A percentile compares a stretch with the other conserved stretches of the same genome.
Conservation (phyloP, 2,888 invertebrate genomes). For the Drosophila macrothrix region DNA sequence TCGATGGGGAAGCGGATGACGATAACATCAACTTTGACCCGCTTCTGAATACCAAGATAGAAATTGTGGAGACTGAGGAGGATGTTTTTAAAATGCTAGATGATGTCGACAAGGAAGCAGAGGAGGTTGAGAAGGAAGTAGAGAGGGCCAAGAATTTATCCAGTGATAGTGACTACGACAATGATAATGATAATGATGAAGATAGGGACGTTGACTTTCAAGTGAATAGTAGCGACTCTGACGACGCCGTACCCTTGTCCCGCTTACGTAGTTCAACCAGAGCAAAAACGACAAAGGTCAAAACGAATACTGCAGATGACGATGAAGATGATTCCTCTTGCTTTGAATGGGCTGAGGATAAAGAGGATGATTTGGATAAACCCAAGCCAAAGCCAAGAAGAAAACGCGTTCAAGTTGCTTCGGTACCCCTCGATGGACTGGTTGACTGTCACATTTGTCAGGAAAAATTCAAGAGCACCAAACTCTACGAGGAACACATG, state of each 20-base stretch:
- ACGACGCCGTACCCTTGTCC: slow-evolving; percentile 75
- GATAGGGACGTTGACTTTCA: slow-evolving; percentile 67
- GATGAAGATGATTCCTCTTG: slow-evolving; percentile 39
- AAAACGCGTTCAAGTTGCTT: slow-evolving; percentile 56
- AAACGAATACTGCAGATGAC: slow-evolving; percentile 34
- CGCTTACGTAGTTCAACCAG: slow-evolving; percentile 28
- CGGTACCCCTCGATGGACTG: slow-evolving; percentile 55
- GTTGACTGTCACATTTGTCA: slow-evolving; percentile 82
- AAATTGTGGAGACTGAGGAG: slow-evolving; percentile 77
- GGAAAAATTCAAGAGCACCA: slow-evolving; percentile 74
- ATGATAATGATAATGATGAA: slow-evolving; percentile 55
- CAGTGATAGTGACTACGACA: slow-evolving; percentile 4
- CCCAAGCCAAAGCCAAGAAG: slow-evolving; percentile 57
- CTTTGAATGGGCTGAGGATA: slow-evolving; percentile 46
- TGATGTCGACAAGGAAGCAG: slow-evolving; percentile 69
- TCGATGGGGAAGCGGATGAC: slow-evolving; percentile 66
- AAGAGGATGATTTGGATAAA: slow-evolving; percentile 32
- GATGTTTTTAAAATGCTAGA: slow-evolving; percentile 79
- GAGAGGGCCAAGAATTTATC: slow-evolving; percentile 4
- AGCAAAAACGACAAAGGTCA: slow-evolving; percentile 13
- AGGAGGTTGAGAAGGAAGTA: slow-evolving; percentile 41
- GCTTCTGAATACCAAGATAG: slow-evolving; percentile 60
- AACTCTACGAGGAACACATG: slow-evolving; percentile 82
- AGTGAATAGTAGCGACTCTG: slow-evolving; percentile 59
- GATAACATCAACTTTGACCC: slow-evolving; percentile 64